phyloP scores from a whole-genome alignment of 53 echinoderm and acorn worm genomes.

The Holothuria leucospilota region DNA sequence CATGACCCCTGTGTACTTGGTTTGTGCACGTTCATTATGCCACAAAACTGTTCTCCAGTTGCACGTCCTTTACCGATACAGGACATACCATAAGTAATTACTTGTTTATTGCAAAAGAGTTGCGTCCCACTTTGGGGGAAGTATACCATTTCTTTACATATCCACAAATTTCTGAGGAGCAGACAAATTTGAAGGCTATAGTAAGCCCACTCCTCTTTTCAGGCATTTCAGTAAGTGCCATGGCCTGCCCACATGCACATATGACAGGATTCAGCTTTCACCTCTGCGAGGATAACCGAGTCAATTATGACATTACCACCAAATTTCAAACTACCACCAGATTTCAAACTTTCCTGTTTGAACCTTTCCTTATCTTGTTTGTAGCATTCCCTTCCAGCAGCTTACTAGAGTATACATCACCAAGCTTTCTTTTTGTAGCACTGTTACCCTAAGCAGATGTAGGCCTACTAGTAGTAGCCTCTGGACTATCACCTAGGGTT shows the following conservation, averaged over 20 bases:
- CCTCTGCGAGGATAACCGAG: background rate
- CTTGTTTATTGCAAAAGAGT: slow-evolving; percentile 19
- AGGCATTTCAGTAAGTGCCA: background rate
- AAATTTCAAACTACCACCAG: too few relatives aligned
- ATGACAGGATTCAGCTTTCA: background rate
- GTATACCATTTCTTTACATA: background rate
- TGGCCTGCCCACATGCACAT: slow-evolving; percentile 5
- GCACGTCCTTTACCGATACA: slow-evolving; percentile 21
- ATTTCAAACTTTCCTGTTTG: background rate
- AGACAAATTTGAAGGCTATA: slow-evolving; percentile 6
- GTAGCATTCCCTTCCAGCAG: too few relatives aligned
- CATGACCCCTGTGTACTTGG: slow-evolving; percentile 24
- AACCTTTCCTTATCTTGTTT: too few relatives aligned
- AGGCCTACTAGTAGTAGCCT: too few relatives aligned
- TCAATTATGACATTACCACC: slow-evolving; percentile 2
- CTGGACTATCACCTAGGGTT: too few relatives aligned
- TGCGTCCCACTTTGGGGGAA: background rate
- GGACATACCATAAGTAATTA: slow-evolving; percentile 6
- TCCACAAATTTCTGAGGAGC: background rate
- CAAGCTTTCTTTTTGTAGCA: too few relatives aligned
- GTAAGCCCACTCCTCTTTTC: background rate
- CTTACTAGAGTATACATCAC: too few relatives aligned
- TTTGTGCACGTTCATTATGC: slow-evolving; percentile 12
- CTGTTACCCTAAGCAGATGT: too few relatives aligned
- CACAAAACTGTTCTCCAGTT: slow-evolving; percentile 28